phyloP scores from a whole-genome alignment of 2,113 vertebrate species.

The Panurus biarmicus region DNA sequence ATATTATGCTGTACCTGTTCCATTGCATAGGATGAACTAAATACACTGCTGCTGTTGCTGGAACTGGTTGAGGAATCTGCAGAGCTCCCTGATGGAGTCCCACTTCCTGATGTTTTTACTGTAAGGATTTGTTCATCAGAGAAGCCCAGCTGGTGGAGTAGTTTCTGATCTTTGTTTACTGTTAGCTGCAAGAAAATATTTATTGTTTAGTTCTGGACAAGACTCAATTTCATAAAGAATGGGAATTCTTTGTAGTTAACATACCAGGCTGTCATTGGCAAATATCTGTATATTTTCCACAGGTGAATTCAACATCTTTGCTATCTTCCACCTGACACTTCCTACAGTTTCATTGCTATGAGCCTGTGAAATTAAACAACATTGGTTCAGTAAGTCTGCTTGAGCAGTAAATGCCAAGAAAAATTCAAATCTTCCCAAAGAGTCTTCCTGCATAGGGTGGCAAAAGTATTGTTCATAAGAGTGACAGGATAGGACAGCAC shows the following conservation, averaged over 20 bases:
- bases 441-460: background rate
- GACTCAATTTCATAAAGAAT: background rate
- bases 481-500: background rate
- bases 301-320: slow-evolving; percentile 92
- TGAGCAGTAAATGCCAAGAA: background rate
- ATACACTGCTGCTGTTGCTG: slow-evolving; percentile 81
- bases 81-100: slow-evolving; percentile 91
- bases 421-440: background rate
- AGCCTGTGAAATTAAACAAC: slow-evolving; percentile 74
- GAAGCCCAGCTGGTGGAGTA: slow-evolving; percentile 94
- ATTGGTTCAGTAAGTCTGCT: background rate
- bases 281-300: slow-evolving; percentile 99
- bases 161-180: slow-evolving; percentile 97
- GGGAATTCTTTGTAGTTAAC: slow-evolving; percentile 33
- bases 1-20: slow-evolving; percentile 78
- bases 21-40: slow-evolving; percentile 91
- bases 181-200: slow-evolving; percentile 79
- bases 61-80: slow-evolving; percentile 89
- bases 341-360: slow-evolving; percentile 98
- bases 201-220: slow-evolving; percentile 1
- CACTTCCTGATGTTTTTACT: slow-evolving; percentile 92
- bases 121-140: slow-evolving; percentile 92
- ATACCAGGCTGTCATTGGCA: slow-evolving; percentile 95
- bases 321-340: slow-evolving; percentile 95
- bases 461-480: background rate